phyloP scores from a whole-genome alignment of 2,113 vertebrate genomes.

The Hippotragus niger region DNA sequence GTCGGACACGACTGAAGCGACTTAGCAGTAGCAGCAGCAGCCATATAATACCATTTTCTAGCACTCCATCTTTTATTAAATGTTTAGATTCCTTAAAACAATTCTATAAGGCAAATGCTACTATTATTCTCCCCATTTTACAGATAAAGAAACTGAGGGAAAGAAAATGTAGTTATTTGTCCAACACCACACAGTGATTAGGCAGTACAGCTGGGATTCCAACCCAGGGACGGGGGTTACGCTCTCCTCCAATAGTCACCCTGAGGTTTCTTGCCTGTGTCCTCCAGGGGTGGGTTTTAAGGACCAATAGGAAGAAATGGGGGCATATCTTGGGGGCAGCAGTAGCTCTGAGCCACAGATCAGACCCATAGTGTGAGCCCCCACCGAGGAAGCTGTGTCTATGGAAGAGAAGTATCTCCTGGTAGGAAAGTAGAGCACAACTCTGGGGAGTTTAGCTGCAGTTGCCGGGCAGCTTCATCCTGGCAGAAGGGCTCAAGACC shows the following conservation, averaged over 20 bases:
- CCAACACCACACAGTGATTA: not conserved
- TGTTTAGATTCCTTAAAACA: not conserved
- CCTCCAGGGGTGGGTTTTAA: not conserved
- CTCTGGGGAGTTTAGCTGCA: no score
- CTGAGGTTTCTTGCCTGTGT: not conserved
- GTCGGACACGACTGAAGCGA: no score
- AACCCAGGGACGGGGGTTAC: not conserved
- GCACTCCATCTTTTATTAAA: not conserved
- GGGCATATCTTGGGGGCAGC: not conserved
- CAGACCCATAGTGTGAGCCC: not conserved
- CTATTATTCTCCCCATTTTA: not conserved
- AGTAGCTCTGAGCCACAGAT: not conserved
- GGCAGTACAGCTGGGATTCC: not conserved
- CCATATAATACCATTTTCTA: not conserved
- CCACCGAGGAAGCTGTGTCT: not conserved
- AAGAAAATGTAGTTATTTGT: not conserved
- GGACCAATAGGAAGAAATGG: not conserved
- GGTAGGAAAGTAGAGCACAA: not conserved
- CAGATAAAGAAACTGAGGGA: not conserved
- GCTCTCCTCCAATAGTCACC: not conserved
- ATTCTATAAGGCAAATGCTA: not conserved
- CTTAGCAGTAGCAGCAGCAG: no score
- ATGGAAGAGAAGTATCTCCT: not conserved
- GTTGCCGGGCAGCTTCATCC: not conserved
- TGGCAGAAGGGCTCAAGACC: not conserved